Percentiles rank a stretch among this genome's conserved stretches.
Evolutionary conservation across 1,140 invertebrate genomes (phyloP).

Genomic region (Harpegnathos saltator): DNA sequence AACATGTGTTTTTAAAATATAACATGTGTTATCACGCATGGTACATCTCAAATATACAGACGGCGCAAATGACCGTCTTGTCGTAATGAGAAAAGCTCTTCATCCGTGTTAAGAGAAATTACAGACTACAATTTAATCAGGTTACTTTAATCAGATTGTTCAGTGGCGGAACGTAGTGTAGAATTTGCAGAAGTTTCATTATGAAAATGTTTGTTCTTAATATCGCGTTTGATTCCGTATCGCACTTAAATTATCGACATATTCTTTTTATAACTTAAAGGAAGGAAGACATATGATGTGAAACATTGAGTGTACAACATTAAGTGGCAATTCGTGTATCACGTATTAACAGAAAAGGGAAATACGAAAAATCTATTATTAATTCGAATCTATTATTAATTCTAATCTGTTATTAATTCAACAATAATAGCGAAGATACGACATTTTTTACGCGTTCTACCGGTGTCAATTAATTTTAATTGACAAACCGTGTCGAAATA

Average conservation of each 20-base stretch:
- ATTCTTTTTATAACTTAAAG: background rate
- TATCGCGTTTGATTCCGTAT: background rate
- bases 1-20: conserved; percentile 28
- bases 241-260: background rate
- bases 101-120: too few species aligned
- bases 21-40: background rate
- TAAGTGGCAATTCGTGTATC: background rate
- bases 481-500: conserved; percentile 8
- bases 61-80: background rate
- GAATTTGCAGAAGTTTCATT: background rate
- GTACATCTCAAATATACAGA: too few species aligned
- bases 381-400: too few species aligned
- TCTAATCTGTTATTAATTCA: conserved; percentile 6
- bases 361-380: background rate
- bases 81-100: too few species aligned
- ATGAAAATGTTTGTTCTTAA: background rate
- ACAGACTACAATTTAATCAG: background rate
- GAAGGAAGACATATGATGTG: too few species aligned
- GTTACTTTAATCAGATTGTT: background rate
- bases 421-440: conserved; percentile 3
- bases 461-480: conserved; percentile 26
- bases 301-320: background rate
- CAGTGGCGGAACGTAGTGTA: too few species aligned
- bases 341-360: conserved; percentile 27
- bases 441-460: background rate